A percentile compares a stretch with the other conserved stretches of the same genome.
phyloP scores from a whole-genome alignment of 1,140 invertebrate genomes.

The Triops longicaudatus region DNA sequence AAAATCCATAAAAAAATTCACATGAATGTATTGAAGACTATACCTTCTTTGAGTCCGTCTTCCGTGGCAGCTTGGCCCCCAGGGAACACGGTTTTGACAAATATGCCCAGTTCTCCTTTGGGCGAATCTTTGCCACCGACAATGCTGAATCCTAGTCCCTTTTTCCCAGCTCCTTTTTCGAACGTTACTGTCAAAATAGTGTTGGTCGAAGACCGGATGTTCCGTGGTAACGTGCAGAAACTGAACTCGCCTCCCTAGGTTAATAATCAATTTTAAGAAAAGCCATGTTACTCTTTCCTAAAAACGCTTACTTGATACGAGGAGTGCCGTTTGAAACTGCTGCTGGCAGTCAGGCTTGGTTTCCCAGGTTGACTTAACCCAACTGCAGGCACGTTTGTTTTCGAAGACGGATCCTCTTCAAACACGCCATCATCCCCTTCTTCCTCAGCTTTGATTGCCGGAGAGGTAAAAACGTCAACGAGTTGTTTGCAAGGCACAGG shows the following conservation, averaged over 20 bases:
- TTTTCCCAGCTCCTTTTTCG: constrained; percentile 43
- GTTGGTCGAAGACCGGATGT: constrained; percentile 34
- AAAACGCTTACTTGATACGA: not conserved
- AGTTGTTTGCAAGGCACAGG: not conserved
- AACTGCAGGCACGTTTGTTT: constrained; percentile 27
- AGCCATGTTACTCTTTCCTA: not conserved
- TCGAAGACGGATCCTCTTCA: constrained; percentile 26
- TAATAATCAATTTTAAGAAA: not conserved
- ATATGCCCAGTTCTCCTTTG: constrained; percentile 46
- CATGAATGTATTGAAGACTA: no score
- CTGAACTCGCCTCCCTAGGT: not conserved
- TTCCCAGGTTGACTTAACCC: not conserved
- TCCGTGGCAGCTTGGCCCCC: constrained; percentile 44
- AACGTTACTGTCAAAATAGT: constrained; percentile 37
- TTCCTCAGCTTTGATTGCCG: not conserved
- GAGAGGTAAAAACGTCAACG: not conserved
- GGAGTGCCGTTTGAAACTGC: constrained; percentile 4
- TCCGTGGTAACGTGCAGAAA: constrained; percentile 36
- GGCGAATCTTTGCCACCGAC: constrained; percentile 48
- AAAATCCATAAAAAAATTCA: not conserved
- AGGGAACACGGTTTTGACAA: constrained; percentile 47
- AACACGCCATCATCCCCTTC: constrained; percentile 30
- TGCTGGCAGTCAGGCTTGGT: not conserved
- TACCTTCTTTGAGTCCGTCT: constrained; percentile 46
- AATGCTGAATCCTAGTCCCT: constrained; percentile 48